A percentile compares a stretch with the other conserved stretches of the same genome.
phyloP scores from a whole-genome alignment of 2,888 invertebrate species.

The Elgonia sp. region DNA sequence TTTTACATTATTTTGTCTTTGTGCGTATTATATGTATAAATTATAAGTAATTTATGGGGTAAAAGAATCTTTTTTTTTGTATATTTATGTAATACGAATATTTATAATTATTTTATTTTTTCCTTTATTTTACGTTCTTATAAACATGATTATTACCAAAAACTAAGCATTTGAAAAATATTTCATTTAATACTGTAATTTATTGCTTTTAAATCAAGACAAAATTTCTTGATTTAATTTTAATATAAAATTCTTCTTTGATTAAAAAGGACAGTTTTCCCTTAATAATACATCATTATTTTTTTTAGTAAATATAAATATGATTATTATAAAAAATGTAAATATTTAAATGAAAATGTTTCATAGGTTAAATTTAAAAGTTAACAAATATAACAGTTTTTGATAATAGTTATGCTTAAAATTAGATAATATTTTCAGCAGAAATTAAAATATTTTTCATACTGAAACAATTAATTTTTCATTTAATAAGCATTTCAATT shows the following conservation, averaged over 20 bases:
- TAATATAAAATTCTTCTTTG: no score
- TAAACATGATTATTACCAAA: constrained; percentile 33
- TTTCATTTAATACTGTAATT: constrained; percentile 13
- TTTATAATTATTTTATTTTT: background rate
- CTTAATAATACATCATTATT: background rate
- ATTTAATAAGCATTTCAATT: constrained; percentile 7
- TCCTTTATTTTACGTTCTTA: background rate
- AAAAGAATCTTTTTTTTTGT: background rate
- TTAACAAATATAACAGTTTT: background rate
- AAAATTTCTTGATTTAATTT: no score
- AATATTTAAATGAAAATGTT: no score
- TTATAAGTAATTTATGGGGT: background rate
- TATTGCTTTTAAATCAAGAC: constrained; percentile 5
- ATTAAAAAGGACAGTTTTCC: background rate
- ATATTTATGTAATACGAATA: no score
- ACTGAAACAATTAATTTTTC: background rate
- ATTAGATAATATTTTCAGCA: background rate
- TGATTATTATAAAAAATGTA: background rate
- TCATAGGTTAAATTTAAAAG: background rate
- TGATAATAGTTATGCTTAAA: constrained; percentile 19
- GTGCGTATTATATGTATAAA: constrained; percentile 1
- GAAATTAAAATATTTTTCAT: background rate
- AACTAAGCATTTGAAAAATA: constrained; percentile 13
- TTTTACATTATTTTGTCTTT: no score
- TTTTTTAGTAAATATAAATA: no score